Evolutionary conservation across 2,888 invertebrate species (phyloP), one percentile per base, ranked within the genome.

Genomic region (Hypolimnas misippus): DNA sequence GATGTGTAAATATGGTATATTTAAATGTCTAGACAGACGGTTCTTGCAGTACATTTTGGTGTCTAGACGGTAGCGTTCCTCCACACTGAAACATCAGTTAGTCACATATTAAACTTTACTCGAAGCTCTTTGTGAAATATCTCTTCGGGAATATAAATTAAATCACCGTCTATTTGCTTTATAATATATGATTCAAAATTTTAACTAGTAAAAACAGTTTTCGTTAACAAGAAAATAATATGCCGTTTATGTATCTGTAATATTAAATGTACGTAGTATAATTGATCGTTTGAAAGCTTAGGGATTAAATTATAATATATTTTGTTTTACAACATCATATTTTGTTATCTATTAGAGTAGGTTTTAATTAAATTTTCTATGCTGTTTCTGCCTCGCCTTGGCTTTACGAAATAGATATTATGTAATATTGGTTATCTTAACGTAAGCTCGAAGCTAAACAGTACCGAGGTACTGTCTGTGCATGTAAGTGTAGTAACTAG

Each of bases 1-100:
- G 61, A 51, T 62, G 51, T 63, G 58, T 50, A 51, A 68, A 59
- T 63, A 65, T 57, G 64, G 53, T 67, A 66, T 63, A 62, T 63
- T 63, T 55, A 53, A 65, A 63, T 62, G 68, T 66, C 68, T 68
- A 68, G 68, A 68, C 68, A 59, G 65, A 49, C 57, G 57, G 42
- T 55, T 53, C 56, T 31, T 59, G 25, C 12, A 49, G 31, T 44
- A 54, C 62, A 38, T 56, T 59, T 31, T 40, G 55, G 46, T 57
- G 56, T 60, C 59, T 59, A 58, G 65, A 65, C 65, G 35, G 50
- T 42, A 46, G 42, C 51, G 51, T 59, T 49, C 52, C 50, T 57
- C 21, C 35, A 42, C 59, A 49, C 33, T 57, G 42, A 53, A 49
- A 51, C 51, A 46, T 12, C 25, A 52, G 38, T 52, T 44, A 56